Base-by-base conservation (phyloP, 2,797 vertebrate genomes). In the Leptatherina wallacei region DNA sequence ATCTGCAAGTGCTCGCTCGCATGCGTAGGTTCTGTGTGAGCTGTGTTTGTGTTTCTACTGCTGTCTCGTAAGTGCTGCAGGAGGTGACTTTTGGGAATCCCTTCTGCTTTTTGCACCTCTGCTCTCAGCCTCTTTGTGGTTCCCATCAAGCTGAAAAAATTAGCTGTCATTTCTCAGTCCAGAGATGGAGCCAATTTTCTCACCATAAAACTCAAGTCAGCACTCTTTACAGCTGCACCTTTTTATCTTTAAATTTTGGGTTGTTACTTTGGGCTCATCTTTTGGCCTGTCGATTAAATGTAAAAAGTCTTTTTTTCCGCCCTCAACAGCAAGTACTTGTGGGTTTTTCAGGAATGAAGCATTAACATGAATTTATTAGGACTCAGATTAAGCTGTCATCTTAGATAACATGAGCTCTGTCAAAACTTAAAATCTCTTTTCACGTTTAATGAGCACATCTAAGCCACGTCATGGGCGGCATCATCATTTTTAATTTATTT, bases 11-110 rank as follows among this genome's bases (percentile, higher is more conserved):
- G 78, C 70, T 83, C 60, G n/a, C 68, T 86, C 86, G 88, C 83
- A 75, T 89, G 88, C 78, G 77, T 82, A 88, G 85, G 83, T 80
- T 71, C 30, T 83, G 80, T 83, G 77, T 85, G 75, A 29, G 72
- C 78, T 65, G 62, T 83, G 74, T 87, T 69, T 85, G 70, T 86
- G 71, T 73, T 59, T 78, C 80, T 69, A 47, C 38, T 73, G 51
- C 74, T 36, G 51, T 77, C 32, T 81, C 30, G 36, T 73, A 77
- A 85, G 75, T 87, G 79, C 80, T 85, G 49, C 54, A 63, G 68
- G 71, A 82, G 79, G 64, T 66, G 59, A 77, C 81, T 81, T 73
- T 61, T 68, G 86, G 84, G 84, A 82, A 70, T 87, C 62, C 56
- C 61, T 32, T 77, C 61, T 62, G 81, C 88, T 87, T 78, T 83